Evolutionary conservation across 2,113 vertebrate genomes (phyloP).

Genomic region (Laticauda laticaudata): DNA sequence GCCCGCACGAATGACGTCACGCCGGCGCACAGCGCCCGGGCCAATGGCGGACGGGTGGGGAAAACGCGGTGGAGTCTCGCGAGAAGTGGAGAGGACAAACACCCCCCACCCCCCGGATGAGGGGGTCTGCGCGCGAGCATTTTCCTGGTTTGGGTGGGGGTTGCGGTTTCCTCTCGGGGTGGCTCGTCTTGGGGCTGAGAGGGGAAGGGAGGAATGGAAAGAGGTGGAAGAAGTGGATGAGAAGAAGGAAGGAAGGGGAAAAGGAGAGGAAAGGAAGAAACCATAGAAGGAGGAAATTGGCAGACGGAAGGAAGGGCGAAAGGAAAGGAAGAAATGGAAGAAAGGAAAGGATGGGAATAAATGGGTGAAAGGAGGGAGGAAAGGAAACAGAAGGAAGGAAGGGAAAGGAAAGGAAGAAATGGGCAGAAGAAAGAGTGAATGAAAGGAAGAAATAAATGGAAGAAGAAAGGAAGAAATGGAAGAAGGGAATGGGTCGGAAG

Average conservation of each 20-base stretch:
- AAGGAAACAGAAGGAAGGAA: background rate
- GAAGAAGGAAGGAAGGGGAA: no score
- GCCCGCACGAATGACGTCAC: background rate
- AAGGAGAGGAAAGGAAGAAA: no score
- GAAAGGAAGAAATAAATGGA: no score
- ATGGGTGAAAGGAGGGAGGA: background rate
- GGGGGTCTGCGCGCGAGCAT: background rate
- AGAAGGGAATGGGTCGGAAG: no score
- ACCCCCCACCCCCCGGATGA: background rate
- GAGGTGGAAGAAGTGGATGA: background rate
- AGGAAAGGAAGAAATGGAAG: background rate
- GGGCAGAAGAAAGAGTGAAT: background rate
- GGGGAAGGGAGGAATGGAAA: background rate
- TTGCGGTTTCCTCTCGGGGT: background rate
- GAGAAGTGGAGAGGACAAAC: background rate
- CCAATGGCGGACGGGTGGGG: background rate
- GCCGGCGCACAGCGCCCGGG: background rate
- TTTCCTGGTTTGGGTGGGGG: fast-evolving
- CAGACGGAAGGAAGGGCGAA: background rate
- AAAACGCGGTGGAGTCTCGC: background rate
- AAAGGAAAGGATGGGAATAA: no score
- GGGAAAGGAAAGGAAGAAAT: background rate
- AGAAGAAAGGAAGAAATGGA: no score
- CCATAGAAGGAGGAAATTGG: no score
- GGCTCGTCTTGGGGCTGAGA: background rate